Evolutionary conservation across 2,113 vertebrate species (phyloP).

Genomic region (Meleagris gallopavo): DNA sequence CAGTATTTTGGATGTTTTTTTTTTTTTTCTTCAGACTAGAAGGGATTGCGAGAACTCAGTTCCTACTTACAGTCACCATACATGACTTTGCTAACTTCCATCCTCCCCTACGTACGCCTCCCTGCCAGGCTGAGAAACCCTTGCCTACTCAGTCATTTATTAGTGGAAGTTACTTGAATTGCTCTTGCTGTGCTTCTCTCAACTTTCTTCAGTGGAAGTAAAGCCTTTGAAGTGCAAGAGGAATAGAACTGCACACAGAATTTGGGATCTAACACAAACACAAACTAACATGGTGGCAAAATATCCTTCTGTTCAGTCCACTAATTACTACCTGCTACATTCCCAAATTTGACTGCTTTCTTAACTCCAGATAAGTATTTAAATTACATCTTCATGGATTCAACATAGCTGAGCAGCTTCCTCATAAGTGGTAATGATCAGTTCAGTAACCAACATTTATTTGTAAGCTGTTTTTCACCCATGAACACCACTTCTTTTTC

Average conservation of each 20-base stretch:
- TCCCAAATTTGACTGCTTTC: neutral
- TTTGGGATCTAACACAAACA: neutral
- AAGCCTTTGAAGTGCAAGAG: rapidly evolving
- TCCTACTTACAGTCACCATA: neutral
- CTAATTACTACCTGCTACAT: neutral
- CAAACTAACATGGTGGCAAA: neutral
- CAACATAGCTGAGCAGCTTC: neutral
- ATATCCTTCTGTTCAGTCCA: neutral
- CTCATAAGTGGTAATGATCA: neutral
- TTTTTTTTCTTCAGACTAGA: neutral
- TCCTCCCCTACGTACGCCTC: rapidly evolving
- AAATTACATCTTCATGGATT: neutral
- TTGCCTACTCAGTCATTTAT: neutral
- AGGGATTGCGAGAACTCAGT: neutral
- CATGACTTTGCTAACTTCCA: neutral
- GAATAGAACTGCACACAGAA: neutral
- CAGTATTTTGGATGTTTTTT: neutral
- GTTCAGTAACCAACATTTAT: neutral
- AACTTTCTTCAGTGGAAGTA: neutral
- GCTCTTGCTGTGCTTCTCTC: neutral
- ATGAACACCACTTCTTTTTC: neutral
- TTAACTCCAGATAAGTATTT: neutral
- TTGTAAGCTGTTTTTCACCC: neutral
- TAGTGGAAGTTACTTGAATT: rapidly evolving
- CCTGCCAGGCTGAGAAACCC: neutral